phyloP scores from a whole-genome alignment of 2,113 vertebrate genomes.

The Theristicus caerulescens region DNA sequence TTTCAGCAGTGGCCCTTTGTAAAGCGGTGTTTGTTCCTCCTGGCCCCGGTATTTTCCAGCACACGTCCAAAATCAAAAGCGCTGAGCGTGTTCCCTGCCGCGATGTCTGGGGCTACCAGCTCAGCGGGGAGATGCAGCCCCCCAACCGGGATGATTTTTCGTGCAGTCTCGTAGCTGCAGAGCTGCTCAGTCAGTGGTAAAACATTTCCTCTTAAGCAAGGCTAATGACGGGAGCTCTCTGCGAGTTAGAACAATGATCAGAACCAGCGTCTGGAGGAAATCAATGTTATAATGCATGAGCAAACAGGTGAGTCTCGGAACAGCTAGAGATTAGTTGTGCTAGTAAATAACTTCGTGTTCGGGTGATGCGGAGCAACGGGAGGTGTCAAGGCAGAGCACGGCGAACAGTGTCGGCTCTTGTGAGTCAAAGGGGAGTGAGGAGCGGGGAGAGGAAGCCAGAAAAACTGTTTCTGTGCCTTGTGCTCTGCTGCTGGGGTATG shows the following conservation, averaged over 20 bases:
- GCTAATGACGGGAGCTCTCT: slow-evolving; percentile 39
- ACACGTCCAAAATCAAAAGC: slow-evolving; percentile 35
- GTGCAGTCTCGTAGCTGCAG: neutral
- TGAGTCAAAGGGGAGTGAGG: neutral
- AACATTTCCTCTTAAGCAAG: slow-evolving; percentile 53
- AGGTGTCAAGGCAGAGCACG: neutral
- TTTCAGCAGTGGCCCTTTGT: slow-evolving; percentile 41
- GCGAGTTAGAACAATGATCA: slow-evolving; percentile 50
- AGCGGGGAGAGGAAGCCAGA: neutral
- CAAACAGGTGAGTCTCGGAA: slow-evolving; percentile 56
- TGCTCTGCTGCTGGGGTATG: neutral
- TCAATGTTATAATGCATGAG: slow-evolving; percentile 60
- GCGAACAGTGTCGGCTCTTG: neutral
- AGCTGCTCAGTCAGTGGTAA: slow-evolving; percentile 51
- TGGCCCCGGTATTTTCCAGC: neutral
- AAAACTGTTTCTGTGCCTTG: neutral
- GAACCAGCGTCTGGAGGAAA: slow-evolving; percentile 65
- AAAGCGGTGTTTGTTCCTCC: neutral
- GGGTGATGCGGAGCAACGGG: neutral
- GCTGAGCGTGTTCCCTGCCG: neutral
- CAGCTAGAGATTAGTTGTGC: slow-evolving; percentile 38
- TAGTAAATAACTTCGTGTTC: slow-evolving; percentile 2
- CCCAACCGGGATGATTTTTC: neutral
- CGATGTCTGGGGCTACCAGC: neutral
- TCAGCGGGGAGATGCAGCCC: neutral